phyloP scores from a whole-genome alignment of 2,797 vertebrate species.

The Thalassophryne amazonica region DNA sequence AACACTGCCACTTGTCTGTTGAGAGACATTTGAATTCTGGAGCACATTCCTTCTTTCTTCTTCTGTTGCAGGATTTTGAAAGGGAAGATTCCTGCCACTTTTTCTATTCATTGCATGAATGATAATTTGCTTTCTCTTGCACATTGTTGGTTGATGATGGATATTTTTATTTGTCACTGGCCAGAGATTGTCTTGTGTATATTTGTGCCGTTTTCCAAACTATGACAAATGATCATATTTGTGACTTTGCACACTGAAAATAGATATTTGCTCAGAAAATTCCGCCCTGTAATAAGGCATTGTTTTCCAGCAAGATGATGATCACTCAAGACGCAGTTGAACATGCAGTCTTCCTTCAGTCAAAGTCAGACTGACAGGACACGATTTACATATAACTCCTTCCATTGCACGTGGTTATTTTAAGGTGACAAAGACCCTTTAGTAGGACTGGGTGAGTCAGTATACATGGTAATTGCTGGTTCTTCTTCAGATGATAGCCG shows the following conservation, averaged over 20 bases:
- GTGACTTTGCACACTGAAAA: not conserved
- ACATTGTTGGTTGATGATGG: conserved; percentile 30
- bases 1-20: conserved; percentile 32
- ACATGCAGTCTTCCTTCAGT: conserved; percentile 25
- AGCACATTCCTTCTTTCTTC: conserved; percentile 41
- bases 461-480: too few relatives aligned
- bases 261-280: conserved; percentile 10
- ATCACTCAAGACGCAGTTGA: conserved; percentile 38
- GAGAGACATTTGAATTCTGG: conserved; percentile 42
- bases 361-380: conserved; percentile 31
- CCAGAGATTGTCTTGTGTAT: not conserved
- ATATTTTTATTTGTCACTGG: conserved; percentile 1
- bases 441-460: too few relatives aligned
- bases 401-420: conserved; percentile 1
- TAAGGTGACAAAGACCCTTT: not conserved
- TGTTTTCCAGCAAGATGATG: conserved; percentile 10
- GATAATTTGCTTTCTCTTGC: conserved; percentile 19
- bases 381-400: not conserved
- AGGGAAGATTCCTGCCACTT: conserved; percentile 6
- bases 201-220: not conserved
- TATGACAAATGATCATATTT: not conserved
- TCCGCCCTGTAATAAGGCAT: conserved; percentile 8
- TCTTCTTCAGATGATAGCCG: too few relatives aligned
- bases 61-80: conserved; percentile 68
- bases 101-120: conserved; percentile 48